A percentile compares a stretch with the other conserved stretches of the same genome.
Evolutionary conservation across 2,113 vertebrate species (phyloP).

Genomic region (Crotophaga sulcirostris): DNA sequence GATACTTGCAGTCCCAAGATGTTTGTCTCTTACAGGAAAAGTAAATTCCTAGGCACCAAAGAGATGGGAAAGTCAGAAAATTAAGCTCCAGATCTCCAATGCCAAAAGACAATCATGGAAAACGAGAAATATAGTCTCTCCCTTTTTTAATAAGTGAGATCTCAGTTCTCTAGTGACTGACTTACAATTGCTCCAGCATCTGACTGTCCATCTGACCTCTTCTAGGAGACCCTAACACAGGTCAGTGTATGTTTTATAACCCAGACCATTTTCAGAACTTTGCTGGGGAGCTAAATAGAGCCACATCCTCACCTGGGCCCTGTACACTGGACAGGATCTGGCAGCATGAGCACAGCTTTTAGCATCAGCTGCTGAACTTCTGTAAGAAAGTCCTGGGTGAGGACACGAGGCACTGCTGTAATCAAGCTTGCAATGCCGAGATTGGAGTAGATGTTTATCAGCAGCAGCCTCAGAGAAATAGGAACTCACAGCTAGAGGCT

Average conservation of each 20-base stretch:
- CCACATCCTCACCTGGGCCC: rapidly evolving
- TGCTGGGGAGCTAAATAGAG: background rate
- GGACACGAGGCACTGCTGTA: background rate
- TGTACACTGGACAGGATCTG: background rate
- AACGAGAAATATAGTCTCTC: background rate
- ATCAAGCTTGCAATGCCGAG: background rate
- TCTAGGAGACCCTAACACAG: background rate
- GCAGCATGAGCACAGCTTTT: rapidly evolving
- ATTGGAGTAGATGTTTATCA: background rate
- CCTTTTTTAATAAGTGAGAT: background rate
- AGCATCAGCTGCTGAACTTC: background rate
- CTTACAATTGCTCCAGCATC: background rate
- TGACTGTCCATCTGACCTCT: background rate
- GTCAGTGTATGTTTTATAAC: background rate
- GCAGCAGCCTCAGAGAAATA: background rate
- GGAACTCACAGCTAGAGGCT: constrained; percentile 15
- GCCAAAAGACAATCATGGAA: background rate
- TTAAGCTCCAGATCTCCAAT: background rate
- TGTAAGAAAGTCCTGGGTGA: background rate
- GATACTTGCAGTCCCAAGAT: background rate
- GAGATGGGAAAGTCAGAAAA: background rate
- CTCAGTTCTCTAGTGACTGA: background rate
- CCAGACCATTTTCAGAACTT: background rate
- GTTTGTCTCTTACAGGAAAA: background rate
- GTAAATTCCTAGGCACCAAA: background rate